Evolutionary conservation across 2,797 vertebrate genomes (phyloP).

Genomic region (Acanthis flammea): DNA sequence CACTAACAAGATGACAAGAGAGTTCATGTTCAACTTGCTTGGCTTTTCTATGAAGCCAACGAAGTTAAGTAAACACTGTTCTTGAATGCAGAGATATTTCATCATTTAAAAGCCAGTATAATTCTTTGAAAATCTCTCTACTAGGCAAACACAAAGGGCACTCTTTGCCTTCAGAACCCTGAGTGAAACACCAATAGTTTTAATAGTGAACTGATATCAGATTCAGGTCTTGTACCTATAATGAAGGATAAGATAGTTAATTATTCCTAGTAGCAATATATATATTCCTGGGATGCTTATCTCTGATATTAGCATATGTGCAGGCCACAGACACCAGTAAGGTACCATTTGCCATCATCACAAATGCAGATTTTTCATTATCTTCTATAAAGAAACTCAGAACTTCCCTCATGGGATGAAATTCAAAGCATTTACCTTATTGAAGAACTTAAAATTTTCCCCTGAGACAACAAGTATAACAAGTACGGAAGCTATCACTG

Average conservation of each 20-base stretch:
- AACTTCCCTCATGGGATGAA: conserved; percentile 12
- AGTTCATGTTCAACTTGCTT: not conserved
- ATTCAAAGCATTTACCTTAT: conserved; percentile 59
- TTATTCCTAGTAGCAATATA: conserved; percentile 1
- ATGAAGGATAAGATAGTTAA: conserved; percentile 2
- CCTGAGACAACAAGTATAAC: conserved; percentile 6
- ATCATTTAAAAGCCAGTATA: not conserved
- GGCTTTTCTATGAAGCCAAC: not conserved
- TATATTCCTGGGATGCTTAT: not conserved
- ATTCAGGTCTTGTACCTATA: not conserved
- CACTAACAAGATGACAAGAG: conserved; percentile 5
- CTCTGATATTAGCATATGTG: not conserved
- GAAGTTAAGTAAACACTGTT: not conserved
- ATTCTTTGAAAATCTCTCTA: not conserved
- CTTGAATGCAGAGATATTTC: not conserved
- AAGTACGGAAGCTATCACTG: conserved; percentile 5
- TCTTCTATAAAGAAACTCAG: conserved; percentile 35
- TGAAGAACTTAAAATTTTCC: conserved; percentile 53
- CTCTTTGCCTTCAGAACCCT: not conserved
- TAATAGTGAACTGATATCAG: not conserved
- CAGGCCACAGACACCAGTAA: conserved; percentile 11
- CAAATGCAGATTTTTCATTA: conserved; percentile 60
- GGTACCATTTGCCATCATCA: not conserved
- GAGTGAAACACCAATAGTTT: not conserved
- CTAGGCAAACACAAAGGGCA: not conserved